These are phyloP conservation scores for Morelia viridis DNA, from an alignment of 2,797 vertebrate genomes.

Conservation along the genomic window DNA sequence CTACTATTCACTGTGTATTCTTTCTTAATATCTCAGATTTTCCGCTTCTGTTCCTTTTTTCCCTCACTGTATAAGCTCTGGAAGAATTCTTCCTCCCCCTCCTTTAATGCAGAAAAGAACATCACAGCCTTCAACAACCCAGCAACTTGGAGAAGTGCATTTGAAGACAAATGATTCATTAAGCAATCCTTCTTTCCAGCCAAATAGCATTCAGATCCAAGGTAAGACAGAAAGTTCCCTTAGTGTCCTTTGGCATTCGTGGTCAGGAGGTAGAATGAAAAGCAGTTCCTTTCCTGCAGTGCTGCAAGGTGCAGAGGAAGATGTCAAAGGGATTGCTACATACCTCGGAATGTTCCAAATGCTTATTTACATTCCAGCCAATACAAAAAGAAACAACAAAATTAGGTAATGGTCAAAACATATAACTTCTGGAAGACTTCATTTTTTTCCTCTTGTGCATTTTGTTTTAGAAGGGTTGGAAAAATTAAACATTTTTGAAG, in stretches of 20 bases:
- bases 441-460: background rate
- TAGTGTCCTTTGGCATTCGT: background rate
- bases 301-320: background rate
- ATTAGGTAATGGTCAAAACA: background rate
- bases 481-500: background rate
- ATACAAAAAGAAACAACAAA: background rate
- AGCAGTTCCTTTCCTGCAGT: background rate
- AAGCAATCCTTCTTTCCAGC: constrained; percentile 66
- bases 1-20: constrained; percentile 23
- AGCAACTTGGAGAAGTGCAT: constrained; percentile 61
- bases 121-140: constrained; percentile 64
- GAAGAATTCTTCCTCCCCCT: constrained; percentile 61
- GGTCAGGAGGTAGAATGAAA: background rate
- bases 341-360: background rate
- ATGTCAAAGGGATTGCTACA: background rate
- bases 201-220: constrained; percentile 74
- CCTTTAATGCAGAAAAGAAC: constrained; percentile 67
- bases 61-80: constrained; percentile 73
- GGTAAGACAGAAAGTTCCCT: constrained; percentile 64
- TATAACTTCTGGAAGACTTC: background rate
- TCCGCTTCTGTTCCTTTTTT: constrained; percentile 60
- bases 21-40: constrained; percentile 69
- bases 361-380: too few species aligned
- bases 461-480: background rate
- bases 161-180: constrained; percentile 69